A percentile compares a stretch with the other conserved stretches of the same genome.
phyloP scores from a whole-genome alignment of 2,797 vertebrate genomes.

The Astyanax mexicanus region DNA sequence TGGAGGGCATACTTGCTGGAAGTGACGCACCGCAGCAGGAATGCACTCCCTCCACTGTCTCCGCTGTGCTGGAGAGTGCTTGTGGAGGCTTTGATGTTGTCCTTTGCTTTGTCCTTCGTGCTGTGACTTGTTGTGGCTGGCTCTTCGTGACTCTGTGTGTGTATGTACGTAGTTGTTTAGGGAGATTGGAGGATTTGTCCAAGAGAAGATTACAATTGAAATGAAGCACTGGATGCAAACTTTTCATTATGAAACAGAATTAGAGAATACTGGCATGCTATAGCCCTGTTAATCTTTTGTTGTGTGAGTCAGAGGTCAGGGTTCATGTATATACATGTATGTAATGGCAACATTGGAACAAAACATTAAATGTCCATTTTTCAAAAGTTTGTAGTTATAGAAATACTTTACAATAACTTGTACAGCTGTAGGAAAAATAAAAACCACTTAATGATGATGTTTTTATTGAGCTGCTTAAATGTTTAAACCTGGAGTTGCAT shows the following conservation, averaged over 20 bases:
- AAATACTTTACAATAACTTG: too few relatives aligned
- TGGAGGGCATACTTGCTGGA: background rate
- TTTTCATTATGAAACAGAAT: slow-evolving; percentile 1
- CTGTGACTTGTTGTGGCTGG: background rate
- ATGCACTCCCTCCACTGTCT: background rate
- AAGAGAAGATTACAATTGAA: background rate
- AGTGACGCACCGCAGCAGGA: background rate
- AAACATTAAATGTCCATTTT: too few relatives aligned
- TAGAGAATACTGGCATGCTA: background rate
- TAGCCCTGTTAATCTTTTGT: background rate
- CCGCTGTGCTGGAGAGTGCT: background rate
- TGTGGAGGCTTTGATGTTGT: slow-evolving; percentile 13
- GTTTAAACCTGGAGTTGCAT: too few relatives aligned
- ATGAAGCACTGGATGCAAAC: background rate
- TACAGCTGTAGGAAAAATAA: too few relatives aligned
- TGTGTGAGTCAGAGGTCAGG: background rate
- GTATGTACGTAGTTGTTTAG: slow-evolving; percentile 7
- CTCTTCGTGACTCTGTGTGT: background rate
- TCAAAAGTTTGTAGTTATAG: too few relatives aligned
- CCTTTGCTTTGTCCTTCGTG: background rate
- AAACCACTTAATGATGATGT: too few relatives aligned
- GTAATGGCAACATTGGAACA: too few relatives aligned
- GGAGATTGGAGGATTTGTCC: background rate
- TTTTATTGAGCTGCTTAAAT: too few relatives aligned
- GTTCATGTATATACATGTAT: too few relatives aligned